Conservation (phyloP, 2,888 invertebrate species). For the Microctonus brassicae region DNA sequence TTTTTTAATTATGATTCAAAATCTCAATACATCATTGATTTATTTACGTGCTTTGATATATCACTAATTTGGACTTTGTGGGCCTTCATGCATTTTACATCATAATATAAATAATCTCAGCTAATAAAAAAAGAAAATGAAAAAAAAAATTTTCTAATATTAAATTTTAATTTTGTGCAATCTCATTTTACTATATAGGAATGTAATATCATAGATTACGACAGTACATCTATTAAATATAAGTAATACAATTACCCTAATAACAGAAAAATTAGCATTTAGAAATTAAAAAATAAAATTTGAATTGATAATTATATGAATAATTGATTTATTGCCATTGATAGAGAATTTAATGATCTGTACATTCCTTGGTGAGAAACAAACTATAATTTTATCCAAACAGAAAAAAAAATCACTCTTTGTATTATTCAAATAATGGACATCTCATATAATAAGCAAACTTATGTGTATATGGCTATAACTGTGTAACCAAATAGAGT, state of each 20-base stretch:
- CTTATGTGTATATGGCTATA: slow-evolving; percentile 57
- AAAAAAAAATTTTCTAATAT: not conserved
- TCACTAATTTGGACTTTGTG: not conserved
- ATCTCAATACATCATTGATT: not conserved
- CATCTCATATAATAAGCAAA: slow-evolving; percentile 2
- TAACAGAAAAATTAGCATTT: not conserved
- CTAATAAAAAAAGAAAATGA: not conserved
- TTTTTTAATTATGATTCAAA: not conserved
- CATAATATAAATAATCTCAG: not conserved
- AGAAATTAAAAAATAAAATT: not conserved
- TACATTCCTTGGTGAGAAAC: not conserved
- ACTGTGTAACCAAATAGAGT: slow-evolving; percentile 64
- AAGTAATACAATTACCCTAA: not conserved
- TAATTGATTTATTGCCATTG: not conserved
- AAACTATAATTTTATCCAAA: slow-evolving; percentile 18
- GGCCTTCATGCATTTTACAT: not conserved
- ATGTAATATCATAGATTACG: slow-evolving; percentile 8
- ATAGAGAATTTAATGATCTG: not conserved
- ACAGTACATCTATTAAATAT: not conserved
- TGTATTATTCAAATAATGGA: slow-evolving; percentile 42
- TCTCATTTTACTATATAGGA: slow-evolving; percentile 14
- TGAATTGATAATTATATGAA: not conserved
- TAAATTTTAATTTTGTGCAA: slow-evolving; percentile 23
- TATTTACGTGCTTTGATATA: not conserved
- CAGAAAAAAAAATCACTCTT: not conserved